phyloP scores from a whole-genome alignment of 2,888 invertebrate genomes.

The Physocephala rufipes region DNA sequence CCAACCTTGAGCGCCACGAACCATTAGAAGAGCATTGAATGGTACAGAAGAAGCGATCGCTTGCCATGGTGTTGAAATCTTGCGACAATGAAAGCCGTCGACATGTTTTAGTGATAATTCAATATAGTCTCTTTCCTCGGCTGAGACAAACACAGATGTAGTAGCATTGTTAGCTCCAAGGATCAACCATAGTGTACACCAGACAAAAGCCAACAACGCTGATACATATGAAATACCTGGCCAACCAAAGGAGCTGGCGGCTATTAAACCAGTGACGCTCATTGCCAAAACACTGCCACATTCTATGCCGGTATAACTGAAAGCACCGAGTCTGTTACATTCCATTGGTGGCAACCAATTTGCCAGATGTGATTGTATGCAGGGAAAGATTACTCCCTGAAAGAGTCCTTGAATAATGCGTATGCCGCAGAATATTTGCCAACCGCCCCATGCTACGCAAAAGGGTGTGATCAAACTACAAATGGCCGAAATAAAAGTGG shows the following conservation, averaged over 20 bases:
- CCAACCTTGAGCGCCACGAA: constrained; percentile 75
- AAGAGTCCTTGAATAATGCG: constrained; percentile 74
- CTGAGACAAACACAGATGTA: constrained; percentile 68
- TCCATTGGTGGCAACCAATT: constrained; percentile 77
- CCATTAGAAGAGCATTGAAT: constrained; percentile 69
- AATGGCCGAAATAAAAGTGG: constrained; percentile 72
- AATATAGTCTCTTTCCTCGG: constrained; percentile 70
- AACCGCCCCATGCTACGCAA: constrained; percentile 72
- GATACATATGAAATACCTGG: constrained; percentile 73
- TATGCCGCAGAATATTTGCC: constrained; percentile 69
- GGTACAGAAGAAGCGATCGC: constrained; percentile 73
- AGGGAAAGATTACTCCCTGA: constrained; percentile 74
- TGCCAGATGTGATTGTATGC: constrained; percentile 73
- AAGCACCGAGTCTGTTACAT: constrained; percentile 70
- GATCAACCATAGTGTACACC: constrained; percentile 69
- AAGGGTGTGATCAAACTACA: constrained; percentile 74
- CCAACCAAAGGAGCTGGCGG: constrained; percentile 71
- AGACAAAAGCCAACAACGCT: constrained; percentile 67
- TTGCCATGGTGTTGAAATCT: constrained; percentile 71
- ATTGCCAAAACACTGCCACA: constrained; percentile 75
- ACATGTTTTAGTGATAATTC: constrained; percentile 64
- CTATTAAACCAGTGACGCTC: constrained; percentile 68
- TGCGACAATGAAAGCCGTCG: constrained; percentile 46
- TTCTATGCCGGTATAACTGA: constrained; percentile 71
- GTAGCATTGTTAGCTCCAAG: constrained; percentile 71